These are phyloP conservation scores for Antheraea mylitta DNA, from an alignment of 1,140 invertebrate genomes.

Conservation along the genomic window DNA sequence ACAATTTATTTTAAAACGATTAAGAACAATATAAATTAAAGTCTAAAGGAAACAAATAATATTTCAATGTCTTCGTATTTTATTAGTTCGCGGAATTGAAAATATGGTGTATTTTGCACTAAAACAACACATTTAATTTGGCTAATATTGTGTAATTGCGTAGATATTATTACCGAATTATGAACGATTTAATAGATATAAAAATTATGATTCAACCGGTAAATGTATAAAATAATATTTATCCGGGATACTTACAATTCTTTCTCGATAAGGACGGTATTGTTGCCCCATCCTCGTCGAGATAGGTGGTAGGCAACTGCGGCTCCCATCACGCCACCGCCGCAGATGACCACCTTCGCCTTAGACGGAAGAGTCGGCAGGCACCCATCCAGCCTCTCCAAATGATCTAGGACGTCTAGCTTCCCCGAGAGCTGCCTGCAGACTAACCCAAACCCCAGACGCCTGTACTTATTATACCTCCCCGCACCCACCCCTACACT, in stretches of 20 bases:
- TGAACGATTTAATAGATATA: no score
- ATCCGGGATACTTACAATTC: slow-evolving; percentile 63
- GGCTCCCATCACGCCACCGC: slow-evolving; percentile 95
- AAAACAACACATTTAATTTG: no score
- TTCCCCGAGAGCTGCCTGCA: slow-evolving; percentile 40
- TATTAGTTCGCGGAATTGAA: no score
- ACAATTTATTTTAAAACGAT: no score
- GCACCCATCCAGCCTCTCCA: slow-evolving; percentile 52
- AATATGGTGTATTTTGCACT: no score
- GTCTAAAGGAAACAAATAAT: no score
- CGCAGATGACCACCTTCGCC: slow-evolving; percentile 91
- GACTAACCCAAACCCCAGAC: slow-evolving; percentile 27
- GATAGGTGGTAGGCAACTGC: slow-evolving; percentile 97
- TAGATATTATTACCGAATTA: no score
- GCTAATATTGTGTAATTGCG: no score
- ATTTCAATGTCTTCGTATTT: no score
- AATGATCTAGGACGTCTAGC: slow-evolving; percentile 46
- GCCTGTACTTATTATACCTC: slow-evolving; percentile 35
- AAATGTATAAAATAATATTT: neutral
- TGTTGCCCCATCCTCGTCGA: slow-evolving; percentile 88
- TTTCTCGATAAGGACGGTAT: slow-evolving; percentile 93
- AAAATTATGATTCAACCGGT: no score
- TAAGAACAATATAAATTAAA: no score
- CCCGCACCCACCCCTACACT: slow-evolving; percentile 35
- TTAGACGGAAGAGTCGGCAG: slow-evolving; percentile 57